A percentile compares a stretch with the other conserved stretches of the same genome.
Evolutionary conservation across 2,888 invertebrate genomes (phyloP).

Genomic region (Ophonus ardosiacus): DNA sequence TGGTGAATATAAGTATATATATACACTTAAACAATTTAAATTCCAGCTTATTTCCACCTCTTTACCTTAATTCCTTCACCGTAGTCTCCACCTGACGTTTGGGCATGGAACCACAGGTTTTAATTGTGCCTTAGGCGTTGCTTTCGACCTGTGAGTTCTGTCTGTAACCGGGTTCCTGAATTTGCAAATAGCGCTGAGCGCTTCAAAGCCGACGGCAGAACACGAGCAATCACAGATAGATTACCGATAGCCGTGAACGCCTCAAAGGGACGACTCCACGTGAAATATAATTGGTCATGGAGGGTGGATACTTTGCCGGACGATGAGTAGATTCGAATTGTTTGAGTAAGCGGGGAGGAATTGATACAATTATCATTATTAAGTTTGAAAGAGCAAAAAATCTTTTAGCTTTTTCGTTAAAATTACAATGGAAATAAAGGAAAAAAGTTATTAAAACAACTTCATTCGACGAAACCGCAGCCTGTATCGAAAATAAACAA

Average conservation of each 20-base stretch:
- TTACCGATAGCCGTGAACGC: conserved; percentile 7
- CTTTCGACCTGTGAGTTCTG: not conserved
- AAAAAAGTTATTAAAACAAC: no score
- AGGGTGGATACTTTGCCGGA: not conserved
- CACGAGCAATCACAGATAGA: conserved; percentile 35
- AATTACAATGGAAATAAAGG: not conserved
- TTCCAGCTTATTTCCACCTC: no score
- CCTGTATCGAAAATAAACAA: no score
- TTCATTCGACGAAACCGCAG: no score
- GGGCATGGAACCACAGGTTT: not conserved
- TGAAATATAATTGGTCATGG: conserved; percentile 14
- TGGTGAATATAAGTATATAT: no score
- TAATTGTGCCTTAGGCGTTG: not conserved
- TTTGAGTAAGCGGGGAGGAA: not conserved
- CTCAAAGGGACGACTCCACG: conserved; percentile 1
- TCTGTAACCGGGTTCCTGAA: not conserved
- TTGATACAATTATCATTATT: not conserved
- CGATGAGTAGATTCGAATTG: not conserved
- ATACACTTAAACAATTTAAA: no score
- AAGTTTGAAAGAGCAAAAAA: no score
- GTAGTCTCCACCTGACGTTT: not conserved
- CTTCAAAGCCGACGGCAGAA: conserved; percentile 19
- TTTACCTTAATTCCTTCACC: no score
- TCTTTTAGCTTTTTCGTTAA: no score
- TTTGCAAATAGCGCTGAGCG: not conserved